Conservation (phyloP, 2,888 invertebrate genomes). For the Tinea semifulvella region DNA sequence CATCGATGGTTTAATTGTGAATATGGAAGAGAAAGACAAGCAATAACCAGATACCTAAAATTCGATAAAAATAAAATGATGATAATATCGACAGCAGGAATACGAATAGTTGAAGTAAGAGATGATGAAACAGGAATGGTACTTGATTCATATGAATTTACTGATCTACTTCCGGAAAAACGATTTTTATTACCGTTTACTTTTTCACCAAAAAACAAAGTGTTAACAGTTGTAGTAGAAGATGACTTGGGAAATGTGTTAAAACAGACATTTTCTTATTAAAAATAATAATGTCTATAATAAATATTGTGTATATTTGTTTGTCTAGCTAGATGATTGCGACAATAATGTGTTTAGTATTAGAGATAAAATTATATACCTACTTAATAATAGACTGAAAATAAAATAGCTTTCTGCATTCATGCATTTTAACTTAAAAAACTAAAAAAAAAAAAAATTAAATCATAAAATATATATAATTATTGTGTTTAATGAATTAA, state of each 20-base stretch:
- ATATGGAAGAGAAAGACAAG: conserved; percentile 62
- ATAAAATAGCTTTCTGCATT: not conserved
- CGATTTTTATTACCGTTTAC: conserved; percentile 66
- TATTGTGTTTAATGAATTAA: too few species aligned
- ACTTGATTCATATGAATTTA: conserved; percentile 70
- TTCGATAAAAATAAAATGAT: conserved; percentile 67
- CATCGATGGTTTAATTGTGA: conserved; percentile 70
- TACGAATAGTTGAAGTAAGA: conserved; percentile 73
- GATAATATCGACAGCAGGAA: conserved; percentile 69
- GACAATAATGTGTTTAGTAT: too few species aligned
- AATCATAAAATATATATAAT: too few species aligned
- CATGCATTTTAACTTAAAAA: not conserved
- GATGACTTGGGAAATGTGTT: conserved; percentile 74
- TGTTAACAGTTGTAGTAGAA: conserved; percentile 70
- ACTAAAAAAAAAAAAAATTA: too few species aligned
- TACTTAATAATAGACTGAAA: too few species aligned
- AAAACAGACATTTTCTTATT: conserved; percentile 69
- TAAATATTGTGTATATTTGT: too few species aligned
- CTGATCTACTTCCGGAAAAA: conserved; percentile 63
- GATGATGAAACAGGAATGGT: conserved; percentile 69
- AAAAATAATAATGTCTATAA: conserved; percentile 18
- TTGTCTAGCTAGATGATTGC: too few species aligned
- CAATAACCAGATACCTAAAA: conserved; percentile 59
- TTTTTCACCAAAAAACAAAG: conserved; percentile 53
- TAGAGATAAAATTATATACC: too few species aligned